Evolutionary conservation across 2,113 vertebrate species (phyloP), one percentile per base, ranked within the genome.

Genomic region (Pionites leucogaster): DNA sequence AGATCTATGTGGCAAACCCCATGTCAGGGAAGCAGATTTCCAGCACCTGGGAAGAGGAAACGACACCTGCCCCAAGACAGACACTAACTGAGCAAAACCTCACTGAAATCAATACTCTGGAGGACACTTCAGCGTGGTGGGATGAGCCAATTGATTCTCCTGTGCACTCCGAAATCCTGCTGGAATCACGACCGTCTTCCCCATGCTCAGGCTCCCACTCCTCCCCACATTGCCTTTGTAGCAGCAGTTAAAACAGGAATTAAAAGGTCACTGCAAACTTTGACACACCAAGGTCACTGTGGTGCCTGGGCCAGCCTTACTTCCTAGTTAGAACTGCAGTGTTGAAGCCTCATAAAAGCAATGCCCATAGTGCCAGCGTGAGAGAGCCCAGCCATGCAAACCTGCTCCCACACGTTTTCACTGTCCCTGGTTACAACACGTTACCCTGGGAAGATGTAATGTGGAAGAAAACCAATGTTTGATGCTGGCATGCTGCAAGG

Each of bases 331-430:
- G 24, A 5, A 0, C 2, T 16, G 31, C 49, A 35, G 8, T 1
- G 5, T 0, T 28, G 13, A 42, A 53, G 27, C 23, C 67, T 17
- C 0, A 0, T 22, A 13, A 24, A 50, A n/a, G 33, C 16, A 11
- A 37, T 0, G 19, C 7, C 65, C 20, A 2, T 1, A 1, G 65
- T 4, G 10, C 46, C 44, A 13, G 13, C 0, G 1, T 8, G 18
- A 42, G 52, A 18, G 69, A 5, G 1, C 31, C 63, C 7, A 39
- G 42, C 0, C 0, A 5, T 4, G 35, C 35, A 24, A 10, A 17
- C 8, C 9, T 62, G 1, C 2, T 17, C 12, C 24, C 33, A 2
- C 2, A 1, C 16, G 0, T 42, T 0, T 1, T 4, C 5, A 1
- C 52, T 13, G 39, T 3, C 1, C 27, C 16, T 8, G 8, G 11